A percentile compares a stretch with the other conserved stretches of the same genome.
These are phyloP conservation scores for Setophaga petechia DNA, from an alignment of 2,113 vertebrate genomes.

Conservation along the genomic window DNA sequence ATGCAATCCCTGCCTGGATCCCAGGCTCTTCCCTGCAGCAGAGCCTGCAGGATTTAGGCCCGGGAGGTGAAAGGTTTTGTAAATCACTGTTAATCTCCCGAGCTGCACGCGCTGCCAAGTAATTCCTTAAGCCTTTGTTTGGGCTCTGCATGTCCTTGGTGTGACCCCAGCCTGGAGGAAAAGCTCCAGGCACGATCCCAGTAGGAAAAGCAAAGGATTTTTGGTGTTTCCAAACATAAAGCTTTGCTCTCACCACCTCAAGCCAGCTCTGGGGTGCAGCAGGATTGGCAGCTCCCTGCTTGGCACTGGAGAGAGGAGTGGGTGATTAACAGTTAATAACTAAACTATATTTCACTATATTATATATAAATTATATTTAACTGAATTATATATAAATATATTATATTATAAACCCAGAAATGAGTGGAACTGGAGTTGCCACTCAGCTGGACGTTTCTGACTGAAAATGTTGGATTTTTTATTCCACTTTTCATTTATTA, in stretches of 20 bases:
- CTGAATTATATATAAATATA: not conserved
- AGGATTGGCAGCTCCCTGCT: not conserved
- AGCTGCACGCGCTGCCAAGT: not conserved
- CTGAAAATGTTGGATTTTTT: accelerated
- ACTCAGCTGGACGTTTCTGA: accelerated
- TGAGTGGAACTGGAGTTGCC: not conserved
- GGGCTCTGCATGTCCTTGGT: not conserved
- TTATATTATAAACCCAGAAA: not conserved
- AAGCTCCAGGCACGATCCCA: not conserved
- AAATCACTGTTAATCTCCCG: not conserved
- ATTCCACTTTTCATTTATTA: not conserved
- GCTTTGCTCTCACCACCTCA: accelerated
- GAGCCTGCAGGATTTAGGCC: not conserved
- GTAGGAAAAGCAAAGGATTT: not conserved
- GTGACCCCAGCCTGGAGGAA: not conserved
- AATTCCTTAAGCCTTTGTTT: not conserved
- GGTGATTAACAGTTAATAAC: accelerated
- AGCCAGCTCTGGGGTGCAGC: accelerated
- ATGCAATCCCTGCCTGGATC: accelerated
- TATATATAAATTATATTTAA: not conserved
- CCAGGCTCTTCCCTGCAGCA: accelerated
- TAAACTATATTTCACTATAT: not conserved
- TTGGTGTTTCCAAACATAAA: not conserved
- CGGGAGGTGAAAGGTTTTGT: not conserved
- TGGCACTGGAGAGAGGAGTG: not conserved